phyloP scores from a whole-genome alignment of 2,888 invertebrate genomes.

The Tinea semifulvella region DNA sequence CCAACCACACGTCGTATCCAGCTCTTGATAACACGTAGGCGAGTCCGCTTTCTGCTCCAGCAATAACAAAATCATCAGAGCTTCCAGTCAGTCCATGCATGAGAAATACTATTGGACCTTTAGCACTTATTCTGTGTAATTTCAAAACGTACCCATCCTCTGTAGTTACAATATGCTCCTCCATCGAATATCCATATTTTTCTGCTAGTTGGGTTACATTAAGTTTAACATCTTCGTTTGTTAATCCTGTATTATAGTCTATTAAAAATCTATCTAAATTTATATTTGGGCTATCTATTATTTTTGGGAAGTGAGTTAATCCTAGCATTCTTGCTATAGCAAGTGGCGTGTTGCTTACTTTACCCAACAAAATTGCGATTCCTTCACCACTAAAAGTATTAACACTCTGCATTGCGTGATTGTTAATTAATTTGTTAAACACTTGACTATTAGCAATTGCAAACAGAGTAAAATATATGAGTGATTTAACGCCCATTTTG shows the following conservation, averaged over 20 bases:
- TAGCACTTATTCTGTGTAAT: conserved; percentile 35
- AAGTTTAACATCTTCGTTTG: conserved; percentile 34
- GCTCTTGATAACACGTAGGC: conserved; percentile 62
- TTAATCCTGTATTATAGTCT: conserved; percentile 26
- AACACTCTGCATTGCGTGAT: conserved; percentile 23
- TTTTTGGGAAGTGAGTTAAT: conserved; percentile 23
- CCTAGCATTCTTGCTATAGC: conserved; percentile 25
- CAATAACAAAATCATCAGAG: conserved; percentile 40
- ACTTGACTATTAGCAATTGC: too few species aligned
- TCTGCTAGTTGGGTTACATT: conserved; percentile 27
- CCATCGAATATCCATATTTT: conserved; percentile 36
- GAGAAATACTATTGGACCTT: conserved; percentile 36
- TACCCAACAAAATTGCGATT: conserved; percentile 23
- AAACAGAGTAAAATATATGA: too few species aligned
- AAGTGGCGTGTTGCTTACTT: conserved; percentile 24
- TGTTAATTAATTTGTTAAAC: background rate
- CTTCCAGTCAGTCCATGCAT: conserved; percentile 46
- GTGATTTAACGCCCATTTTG: too few species aligned
- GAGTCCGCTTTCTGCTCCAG: conserved; percentile 35
- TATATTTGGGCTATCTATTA: conserved; percentile 26
- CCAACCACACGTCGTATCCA: conserved; percentile 81
- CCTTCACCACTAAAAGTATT: conserved; percentile 24
- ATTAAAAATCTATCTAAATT: conserved; percentile 24
- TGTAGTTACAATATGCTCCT: conserved; percentile 33
- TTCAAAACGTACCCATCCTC: conserved; percentile 38